Evolutionary conservation across 2,113 vertebrate species (phyloP).

Genomic region (Sprattus sprattus): DNA sequence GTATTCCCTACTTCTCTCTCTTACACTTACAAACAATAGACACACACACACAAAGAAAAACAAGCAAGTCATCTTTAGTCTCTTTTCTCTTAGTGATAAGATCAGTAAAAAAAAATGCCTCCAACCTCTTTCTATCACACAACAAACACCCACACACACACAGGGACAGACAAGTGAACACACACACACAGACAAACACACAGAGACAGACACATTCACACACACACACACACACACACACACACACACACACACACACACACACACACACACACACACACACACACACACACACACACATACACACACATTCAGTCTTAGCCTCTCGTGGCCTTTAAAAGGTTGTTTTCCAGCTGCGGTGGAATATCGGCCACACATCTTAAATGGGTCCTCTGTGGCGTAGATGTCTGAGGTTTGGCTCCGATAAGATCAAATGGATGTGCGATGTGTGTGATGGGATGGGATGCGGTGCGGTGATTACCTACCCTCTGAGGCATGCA

Average conservation of each 20-base stretch:
- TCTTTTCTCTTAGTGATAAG: neutral
- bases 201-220: neutral
- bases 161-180: neutral
- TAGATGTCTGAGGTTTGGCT: neutral
- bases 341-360: neutral
- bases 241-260: neutral
- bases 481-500: constrained; percentile 30
- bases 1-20: neutral
- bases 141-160: neutral
- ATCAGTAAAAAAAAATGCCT: neutral
- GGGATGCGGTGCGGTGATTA: constrained; percentile 35
- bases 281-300: neutral
- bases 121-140: neutral
- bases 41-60: no score
- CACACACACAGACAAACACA: neutral
- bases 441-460: constrained; percentile 32
- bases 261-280: neutral
- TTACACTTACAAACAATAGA: neutral
- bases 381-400: constrained; percentile 7
- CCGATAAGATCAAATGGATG: constrained; percentile 38
- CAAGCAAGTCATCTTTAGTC: neutral
- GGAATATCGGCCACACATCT: neutral
- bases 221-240: neutral
- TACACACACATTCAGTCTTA: neutral
- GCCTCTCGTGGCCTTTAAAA: constrained; percentile 4